A percentile compares a stretch with the other conserved stretches of the same genome.
phyloP scores from a whole-genome alignment of 1,140 invertebrate genomes.

The Maniola jurtina region DNA sequence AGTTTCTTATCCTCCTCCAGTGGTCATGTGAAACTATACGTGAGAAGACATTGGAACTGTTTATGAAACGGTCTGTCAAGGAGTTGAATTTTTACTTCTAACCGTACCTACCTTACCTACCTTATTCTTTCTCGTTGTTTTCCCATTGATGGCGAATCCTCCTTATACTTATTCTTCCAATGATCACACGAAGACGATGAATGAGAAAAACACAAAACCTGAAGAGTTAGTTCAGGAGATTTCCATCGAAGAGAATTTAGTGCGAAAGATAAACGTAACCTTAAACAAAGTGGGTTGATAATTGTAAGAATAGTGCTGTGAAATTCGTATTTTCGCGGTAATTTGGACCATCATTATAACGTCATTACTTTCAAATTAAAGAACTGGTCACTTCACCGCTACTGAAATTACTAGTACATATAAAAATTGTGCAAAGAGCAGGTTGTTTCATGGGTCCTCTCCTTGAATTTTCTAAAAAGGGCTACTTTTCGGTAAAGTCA shows the following conservation, averaged over 20 bases:
- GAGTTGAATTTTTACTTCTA: too few species aligned
- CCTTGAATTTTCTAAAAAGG: too few species aligned
- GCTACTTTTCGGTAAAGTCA: too few species aligned
- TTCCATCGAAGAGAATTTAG: constrained; percentile 86
- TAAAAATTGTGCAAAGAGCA: too few species aligned
- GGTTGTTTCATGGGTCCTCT: too few species aligned
- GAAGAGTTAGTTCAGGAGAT: constrained; percentile 83
- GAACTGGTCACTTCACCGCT: background rate
- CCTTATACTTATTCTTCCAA: too few species aligned
- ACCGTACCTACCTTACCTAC: too few species aligned
- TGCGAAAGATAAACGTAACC: constrained; percentile 62
- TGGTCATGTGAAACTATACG: constrained; percentile 87
- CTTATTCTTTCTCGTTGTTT: too few species aligned
- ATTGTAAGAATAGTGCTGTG: background rate
- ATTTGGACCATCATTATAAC: background rate
- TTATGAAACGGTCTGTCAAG: constrained; percentile 83
- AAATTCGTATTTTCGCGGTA: background rate
- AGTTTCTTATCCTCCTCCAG: constrained; percentile 80
- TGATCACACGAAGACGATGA: too few species aligned
- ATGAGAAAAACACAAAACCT: too few species aligned
- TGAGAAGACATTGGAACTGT: constrained; percentile 86
- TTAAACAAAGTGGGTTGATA: constrained; percentile 38
- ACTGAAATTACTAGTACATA: too few species aligned
- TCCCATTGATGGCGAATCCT: too few species aligned
- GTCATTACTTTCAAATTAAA: background rate